phyloP scores from a whole-genome alignment of 1,140 invertebrate species.

The Eumeta japonica region DNA sequence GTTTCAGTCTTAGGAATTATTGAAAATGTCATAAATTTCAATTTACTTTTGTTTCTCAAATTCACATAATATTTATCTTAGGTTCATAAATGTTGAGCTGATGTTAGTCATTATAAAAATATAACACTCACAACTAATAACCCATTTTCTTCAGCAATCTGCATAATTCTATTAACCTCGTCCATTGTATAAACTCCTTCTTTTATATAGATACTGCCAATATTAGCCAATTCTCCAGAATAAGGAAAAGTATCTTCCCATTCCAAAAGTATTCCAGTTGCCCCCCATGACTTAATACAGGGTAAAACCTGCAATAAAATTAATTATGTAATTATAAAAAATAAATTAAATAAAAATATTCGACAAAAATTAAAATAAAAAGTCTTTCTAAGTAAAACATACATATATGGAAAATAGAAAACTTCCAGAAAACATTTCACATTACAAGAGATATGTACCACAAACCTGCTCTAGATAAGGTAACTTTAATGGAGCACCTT shows the following conservation, averaged over 20 bases:
- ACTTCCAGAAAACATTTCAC: constrained; percentile 7
- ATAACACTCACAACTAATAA: constrained; percentile 39
- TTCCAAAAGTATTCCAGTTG: constrained; percentile 82
- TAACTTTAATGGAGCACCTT: constrained; percentile 35
- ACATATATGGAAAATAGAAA: constrained; percentile 3
- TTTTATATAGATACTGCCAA: constrained; percentile 60
- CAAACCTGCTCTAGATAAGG: constrained; percentile 33
- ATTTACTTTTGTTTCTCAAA: no score
- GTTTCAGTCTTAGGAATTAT: no score
- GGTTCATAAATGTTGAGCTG: no score
- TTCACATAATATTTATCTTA: no score
- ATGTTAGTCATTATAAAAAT: background rate
- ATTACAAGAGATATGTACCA: no score
- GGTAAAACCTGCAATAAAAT: constrained; percentile 58
- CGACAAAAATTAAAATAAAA: background rate
- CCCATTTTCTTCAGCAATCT: constrained; percentile 37
- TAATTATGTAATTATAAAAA: constrained; percentile 5
- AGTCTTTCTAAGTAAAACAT: constrained; percentile 4
- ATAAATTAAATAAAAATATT: background rate
- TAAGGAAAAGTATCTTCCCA: constrained; percentile 96
- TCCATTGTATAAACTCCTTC: constrained; percentile 48
- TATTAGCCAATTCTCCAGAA: constrained; percentile 61
- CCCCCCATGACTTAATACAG: constrained; percentile 66
- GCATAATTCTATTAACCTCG: constrained; percentile 46
- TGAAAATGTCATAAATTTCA: no score